Conservation (phyloP, 2,888 invertebrate genomes). For the Megaustenia siamemsis region DNA sequence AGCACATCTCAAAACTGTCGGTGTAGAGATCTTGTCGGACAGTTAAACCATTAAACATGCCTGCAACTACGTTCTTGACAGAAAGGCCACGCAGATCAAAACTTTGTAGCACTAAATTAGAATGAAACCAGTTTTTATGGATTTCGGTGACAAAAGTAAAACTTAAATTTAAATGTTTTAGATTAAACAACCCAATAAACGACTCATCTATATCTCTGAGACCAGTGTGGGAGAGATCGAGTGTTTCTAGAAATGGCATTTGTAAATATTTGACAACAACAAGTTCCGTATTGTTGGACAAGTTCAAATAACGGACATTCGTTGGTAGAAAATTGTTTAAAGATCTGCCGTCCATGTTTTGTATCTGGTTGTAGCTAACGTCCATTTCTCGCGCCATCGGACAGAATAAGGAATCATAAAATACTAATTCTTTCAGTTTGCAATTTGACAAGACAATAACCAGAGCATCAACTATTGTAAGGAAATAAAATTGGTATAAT, state of each 20-base stretch:
- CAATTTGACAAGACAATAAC: neutral
- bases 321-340: neutral
- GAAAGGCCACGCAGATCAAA: too few species aligned
- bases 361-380: neutral
- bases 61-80: too few species aligned
- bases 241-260: neutral
- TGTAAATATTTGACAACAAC: neutral
- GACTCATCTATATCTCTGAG: neutral
- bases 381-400: neutral
- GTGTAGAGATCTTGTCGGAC: too few species aligned
- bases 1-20: too few species aligned
- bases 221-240: slow-evolving; percentile 40
- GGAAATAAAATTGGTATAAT: neutral
- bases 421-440: neutral
- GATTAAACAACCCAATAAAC: neutral
- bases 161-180: slow-evolving; percentile 19
- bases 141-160: neutral
- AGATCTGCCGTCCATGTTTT: too few species aligned
- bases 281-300: neutral
- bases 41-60: too few species aligned
- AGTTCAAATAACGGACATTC: neutral
- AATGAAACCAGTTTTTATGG: neutral
- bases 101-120: neutral
- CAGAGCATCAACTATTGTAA: neutral
- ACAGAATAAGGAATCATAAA: neutral